phyloP scores from a whole-genome alignment of 37 sponge, comb jelly and placozoan species.

The Chondrilla cf. caribensis region DNA sequence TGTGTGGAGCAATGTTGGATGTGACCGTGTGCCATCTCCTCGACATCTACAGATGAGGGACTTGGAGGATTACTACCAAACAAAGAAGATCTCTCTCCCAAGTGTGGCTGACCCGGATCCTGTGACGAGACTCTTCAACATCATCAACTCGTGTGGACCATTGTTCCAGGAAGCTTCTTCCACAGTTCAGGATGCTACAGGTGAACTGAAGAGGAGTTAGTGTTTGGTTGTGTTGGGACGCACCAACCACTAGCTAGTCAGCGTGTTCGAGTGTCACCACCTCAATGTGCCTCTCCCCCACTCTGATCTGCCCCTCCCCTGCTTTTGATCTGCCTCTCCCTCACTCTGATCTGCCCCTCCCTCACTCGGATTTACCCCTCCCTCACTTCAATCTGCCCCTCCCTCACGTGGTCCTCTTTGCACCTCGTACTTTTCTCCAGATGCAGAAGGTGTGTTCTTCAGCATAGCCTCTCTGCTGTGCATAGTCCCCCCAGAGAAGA shows the following conservation, averaged over 20 bases:
- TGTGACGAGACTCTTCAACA: background rate
- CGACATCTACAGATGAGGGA: slow-evolving; percentile 2
- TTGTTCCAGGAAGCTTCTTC: background rate
- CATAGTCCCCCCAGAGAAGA: background rate
- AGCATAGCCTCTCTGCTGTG: slow-evolving; percentile 16
- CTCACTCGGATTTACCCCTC: background rate
- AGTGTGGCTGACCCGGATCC: background rate
- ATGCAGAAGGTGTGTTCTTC: slow-evolving; percentile 21
- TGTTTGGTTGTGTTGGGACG: background rate
- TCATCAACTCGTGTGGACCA: background rate
- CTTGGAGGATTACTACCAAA: background rate
- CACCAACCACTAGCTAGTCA: no score
- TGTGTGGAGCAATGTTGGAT: no score
- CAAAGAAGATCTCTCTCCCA: slow-evolving; percentile 14
- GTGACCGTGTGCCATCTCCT: no score
- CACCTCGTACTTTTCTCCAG: background rate
- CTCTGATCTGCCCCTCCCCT: background rate
- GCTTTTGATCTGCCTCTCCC: background rate
- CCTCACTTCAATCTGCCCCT: background rate
- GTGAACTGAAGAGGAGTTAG: background rate
- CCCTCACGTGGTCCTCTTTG: background rate
- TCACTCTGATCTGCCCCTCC: background rate
- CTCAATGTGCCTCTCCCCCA: background rate
- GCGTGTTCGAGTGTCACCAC: no score
- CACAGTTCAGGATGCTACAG: background rate